A percentile compares a stretch with the other conserved stretches of the same genome.
Conservation (phyloP, 2,113 vertebrate species). For the Gymnorhina tibicen region DNA sequence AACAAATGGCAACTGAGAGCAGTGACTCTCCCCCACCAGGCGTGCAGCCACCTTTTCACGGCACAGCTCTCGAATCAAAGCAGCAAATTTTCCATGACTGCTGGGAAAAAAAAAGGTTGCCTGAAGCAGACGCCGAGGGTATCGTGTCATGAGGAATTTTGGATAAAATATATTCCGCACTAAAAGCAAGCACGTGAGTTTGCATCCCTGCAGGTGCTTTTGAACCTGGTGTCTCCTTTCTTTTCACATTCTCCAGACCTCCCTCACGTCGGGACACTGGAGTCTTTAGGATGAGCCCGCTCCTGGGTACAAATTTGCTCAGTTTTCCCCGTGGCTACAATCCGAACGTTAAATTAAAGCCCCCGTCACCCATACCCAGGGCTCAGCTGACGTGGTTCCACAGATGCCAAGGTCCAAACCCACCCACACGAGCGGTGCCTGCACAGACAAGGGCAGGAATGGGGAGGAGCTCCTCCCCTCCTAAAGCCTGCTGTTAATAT, state of each 20-base stretch:
- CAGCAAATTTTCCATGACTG: background rate
- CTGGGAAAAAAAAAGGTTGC: background rate
- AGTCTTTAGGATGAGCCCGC: background rate
- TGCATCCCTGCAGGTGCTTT: background rate
- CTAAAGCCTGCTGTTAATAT: background rate
- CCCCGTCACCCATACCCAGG: fast-evolving
- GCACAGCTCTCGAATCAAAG: background rate
- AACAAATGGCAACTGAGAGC: background rate
- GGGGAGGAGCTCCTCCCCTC: background rate
- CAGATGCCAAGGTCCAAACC: background rate
- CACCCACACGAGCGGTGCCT: background rate
- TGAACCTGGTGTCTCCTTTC: background rate
- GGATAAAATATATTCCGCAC: background rate
- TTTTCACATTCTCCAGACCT: background rate
- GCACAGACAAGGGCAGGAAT: background rate
- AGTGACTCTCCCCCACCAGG: background rate
- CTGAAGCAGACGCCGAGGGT: background rate
- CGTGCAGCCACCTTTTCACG: background rate
- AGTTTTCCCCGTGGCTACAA: background rate
- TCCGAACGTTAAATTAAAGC: background rate
- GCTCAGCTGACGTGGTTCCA: background rate
- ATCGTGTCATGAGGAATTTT: background rate
- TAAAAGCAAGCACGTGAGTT: background rate
- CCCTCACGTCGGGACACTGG: background rate
- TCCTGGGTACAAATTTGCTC: background rate